Percentiles rank a stretch among this genome's conserved stretches.
Conservation (phyloP, 2,113 vertebrate genomes). For the Corythaeola cristata region DNA sequence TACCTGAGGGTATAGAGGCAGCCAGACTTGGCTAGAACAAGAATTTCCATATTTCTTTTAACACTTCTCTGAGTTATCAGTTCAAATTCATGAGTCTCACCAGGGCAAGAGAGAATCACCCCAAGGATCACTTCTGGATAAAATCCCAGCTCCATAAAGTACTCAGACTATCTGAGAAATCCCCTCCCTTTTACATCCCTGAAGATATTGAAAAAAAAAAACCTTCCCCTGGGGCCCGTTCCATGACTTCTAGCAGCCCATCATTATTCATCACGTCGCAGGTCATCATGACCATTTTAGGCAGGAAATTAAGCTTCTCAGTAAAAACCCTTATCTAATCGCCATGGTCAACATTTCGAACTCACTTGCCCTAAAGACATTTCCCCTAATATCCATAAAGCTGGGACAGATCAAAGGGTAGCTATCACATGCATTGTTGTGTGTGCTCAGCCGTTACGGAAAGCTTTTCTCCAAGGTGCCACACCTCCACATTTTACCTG, state of each 20-base stretch:
- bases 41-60: background rate
- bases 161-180: background rate
- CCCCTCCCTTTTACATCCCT: background rate
- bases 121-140: background rate
- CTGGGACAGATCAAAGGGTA: background rate
- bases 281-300: background rate
- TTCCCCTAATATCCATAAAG: background rate
- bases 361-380: background rate
- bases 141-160: background rate
- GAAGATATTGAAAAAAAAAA: background rate
- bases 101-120: background rate
- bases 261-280: background rate
- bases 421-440: background rate
- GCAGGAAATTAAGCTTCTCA: background rate
- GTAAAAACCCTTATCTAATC: slow-evolving; percentile 1
- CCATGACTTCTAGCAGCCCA: background rate
- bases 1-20: background rate
- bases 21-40: background rate
- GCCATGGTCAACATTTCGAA: background rate
- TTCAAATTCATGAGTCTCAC: background rate
- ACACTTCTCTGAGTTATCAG: background rate
- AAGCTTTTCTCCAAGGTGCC: background rate
- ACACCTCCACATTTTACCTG: background rate
- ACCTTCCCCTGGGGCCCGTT: background rate
- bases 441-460: background rate